Percentiles rank a stretch among this genome's conserved stretches.
phyloP scores from a whole-genome alignment of 2,888 invertebrate genomes.

The Brachyptera putata region DNA sequence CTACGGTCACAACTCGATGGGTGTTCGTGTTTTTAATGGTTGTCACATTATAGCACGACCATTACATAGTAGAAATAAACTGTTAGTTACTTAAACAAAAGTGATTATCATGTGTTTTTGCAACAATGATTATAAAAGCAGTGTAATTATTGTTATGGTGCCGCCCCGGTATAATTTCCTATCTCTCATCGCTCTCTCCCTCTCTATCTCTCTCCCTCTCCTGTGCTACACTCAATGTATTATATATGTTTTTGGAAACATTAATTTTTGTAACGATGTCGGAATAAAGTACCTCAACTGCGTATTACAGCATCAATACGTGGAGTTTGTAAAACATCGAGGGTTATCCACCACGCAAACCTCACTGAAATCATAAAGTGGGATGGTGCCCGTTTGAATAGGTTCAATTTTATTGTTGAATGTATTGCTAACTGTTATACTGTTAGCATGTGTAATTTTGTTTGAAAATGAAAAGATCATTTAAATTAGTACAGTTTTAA shows the following conservation, averaged over 20 bases:
- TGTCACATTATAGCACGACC: constrained; percentile 14
- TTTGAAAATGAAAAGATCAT: constrained; percentile 2
- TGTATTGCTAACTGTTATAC: too few relatives aligned
- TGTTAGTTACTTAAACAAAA: constrained; percentile 21
- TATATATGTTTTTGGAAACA: constrained; percentile 24
- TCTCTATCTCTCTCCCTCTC: constrained; percentile 1
- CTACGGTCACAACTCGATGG: background rate
- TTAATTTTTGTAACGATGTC: constrained; percentile 26
- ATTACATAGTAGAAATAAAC: constrained; percentile 19
- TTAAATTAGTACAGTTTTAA: background rate
- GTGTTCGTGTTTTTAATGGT: constrained; percentile 14
- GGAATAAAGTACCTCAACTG: constrained; percentile 24
- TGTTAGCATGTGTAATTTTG: too few relatives aligned
- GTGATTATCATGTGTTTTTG: constrained; percentile 19
- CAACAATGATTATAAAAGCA: constrained; percentile 20
- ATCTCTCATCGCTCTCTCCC: background rate
- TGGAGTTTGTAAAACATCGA: constrained; percentile 37
- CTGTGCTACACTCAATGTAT: too few relatives aligned
- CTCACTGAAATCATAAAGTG: constrained; percentile 23
- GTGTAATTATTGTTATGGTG: constrained; percentile 17
- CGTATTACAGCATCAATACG: constrained; percentile 36
- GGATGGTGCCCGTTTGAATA: constrained; percentile 10
- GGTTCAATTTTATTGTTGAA: constrained; percentile 8
- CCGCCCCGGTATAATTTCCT: constrained; percentile 7
- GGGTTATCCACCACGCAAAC: background rate